Evolutionary conservation across 2,113 vertebrate genomes (phyloP).

Genomic region (Hemiprocne comata): DNA sequence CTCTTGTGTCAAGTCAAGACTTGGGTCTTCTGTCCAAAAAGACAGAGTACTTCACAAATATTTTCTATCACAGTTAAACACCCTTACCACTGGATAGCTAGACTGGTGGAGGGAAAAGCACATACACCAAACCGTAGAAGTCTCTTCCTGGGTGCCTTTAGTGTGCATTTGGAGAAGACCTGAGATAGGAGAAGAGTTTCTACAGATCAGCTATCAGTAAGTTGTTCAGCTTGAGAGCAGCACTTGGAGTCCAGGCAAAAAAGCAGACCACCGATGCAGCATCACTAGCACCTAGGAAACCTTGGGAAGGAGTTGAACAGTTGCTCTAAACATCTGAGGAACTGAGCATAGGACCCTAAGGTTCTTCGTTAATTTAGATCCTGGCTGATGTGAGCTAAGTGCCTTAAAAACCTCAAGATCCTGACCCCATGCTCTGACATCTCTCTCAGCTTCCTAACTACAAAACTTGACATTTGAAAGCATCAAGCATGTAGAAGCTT

Average conservation of each 20-base stretch:
- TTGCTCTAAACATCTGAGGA: background rate
- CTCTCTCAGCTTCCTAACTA: background rate
- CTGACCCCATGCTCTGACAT: background rate
- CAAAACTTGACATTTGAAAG: background rate
- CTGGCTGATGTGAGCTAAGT: background rate
- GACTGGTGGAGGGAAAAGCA: background rate
- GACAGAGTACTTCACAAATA: background rate
- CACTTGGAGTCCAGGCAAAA: background rate
- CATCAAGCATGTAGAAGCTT: background rate
- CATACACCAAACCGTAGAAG: background rate
- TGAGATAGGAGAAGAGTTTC: background rate
- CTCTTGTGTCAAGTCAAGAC: background rate
- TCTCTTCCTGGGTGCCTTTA: background rate
- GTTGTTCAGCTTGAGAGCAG: background rate
- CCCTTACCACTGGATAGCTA: background rate
- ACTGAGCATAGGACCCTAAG: background rate
- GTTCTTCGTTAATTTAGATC: background rate
- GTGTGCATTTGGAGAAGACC: background rate
- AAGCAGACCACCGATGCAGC: background rate
- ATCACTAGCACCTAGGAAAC: background rate
- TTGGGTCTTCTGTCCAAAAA: background rate
- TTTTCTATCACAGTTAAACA: background rate
- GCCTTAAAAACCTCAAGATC: background rate
- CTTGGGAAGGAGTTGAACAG: background rate
- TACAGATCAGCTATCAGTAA: background rate